These are phyloP conservation scores for Alviniconcha marisindica DNA, from an alignment of 1,140 invertebrate genomes.

Conservation along the genomic window DNA sequence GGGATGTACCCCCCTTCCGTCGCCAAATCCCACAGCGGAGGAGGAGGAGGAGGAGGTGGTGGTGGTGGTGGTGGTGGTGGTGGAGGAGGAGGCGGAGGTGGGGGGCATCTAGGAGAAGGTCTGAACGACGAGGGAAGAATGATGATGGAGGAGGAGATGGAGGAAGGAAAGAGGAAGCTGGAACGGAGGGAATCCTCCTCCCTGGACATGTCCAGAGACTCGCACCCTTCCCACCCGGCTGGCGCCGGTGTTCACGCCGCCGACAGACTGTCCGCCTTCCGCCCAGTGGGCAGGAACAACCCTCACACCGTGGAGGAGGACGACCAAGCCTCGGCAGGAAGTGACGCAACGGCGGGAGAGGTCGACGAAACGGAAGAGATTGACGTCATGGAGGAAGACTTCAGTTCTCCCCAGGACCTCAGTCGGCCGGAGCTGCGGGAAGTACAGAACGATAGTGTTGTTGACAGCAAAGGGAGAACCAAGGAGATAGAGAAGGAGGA, in stretches of 20 bases:
- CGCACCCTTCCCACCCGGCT: slow-evolving; percentile 11
- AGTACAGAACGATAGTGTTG: neutral
- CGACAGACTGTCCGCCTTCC: slow-evolving; percentile 54
- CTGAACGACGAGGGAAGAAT: neutral
- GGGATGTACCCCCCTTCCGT: slow-evolving; percentile 30
- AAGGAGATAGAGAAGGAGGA: slow-evolving; percentile 5
- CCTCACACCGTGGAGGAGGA: slow-evolving; percentile 24
- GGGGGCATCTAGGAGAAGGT: neutral
- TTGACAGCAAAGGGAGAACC: neutral
- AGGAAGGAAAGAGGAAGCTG: neutral
- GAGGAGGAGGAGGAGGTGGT: slow-evolving; percentile 26
- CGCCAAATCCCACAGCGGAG: neutral
- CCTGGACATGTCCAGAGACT: slow-evolving; percentile 26
- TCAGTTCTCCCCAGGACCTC: slow-evolving; percentile 13
- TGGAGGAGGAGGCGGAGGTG: neutral
- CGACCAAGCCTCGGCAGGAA: neutral
- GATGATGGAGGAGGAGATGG: neutral
- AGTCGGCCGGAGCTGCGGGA: slow-evolving; percentile 15
- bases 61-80: neutral
- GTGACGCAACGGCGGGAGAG: slow-evolving; percentile 42
- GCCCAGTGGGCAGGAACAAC: slow-evolving; percentile 42
- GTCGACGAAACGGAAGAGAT: slow-evolving; percentile 54
- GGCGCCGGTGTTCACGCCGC: neutral
- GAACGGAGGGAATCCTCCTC: slow-evolving; percentile 8
- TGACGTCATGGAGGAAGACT: slow-evolving; percentile 52